A percentile compares a stretch with the other conserved stretches of the same genome.
phyloP scores from a whole-genome alignment of 2,797 vertebrate species.

The Hippopotamyrus pictus region DNA sequence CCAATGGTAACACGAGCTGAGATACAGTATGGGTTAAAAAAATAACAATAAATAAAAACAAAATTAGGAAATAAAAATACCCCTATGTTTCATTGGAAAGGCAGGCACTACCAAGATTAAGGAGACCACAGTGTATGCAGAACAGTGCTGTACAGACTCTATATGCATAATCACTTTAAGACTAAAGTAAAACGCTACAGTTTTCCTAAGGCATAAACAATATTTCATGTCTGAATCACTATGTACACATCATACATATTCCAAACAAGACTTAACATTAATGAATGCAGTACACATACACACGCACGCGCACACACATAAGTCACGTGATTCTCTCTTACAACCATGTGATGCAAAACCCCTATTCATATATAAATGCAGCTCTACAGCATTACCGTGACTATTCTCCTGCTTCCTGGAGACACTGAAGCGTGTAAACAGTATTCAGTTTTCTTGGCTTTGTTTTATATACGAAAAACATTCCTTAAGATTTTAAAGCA shows the following conservation, averaged over 20 bases:
- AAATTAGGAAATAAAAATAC: slow-evolving; percentile 73
- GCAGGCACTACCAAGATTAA: slow-evolving; percentile 99
- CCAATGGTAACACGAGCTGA: slow-evolving; percentile 72
- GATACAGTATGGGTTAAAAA: slow-evolving; percentile 89
- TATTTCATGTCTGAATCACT: slow-evolving; percentile 97
- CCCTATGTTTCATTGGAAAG: slow-evolving; percentile 99
- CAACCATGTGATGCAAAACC: slow-evolving; percentile 73
- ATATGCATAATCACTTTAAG: slow-evolving; percentile 88
- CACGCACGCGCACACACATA: slow-evolving; percentile 25
- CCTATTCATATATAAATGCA: slow-evolving; percentile 91
- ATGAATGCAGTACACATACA: slow-evolving; percentile 99
- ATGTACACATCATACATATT: slow-evolving; percentile 99
- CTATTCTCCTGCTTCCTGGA: slow-evolving; percentile 81
- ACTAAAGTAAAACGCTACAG: slow-evolving; percentile 99
- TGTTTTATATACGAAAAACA: slow-evolving; percentile 98
- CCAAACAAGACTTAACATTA: slow-evolving; percentile 99
- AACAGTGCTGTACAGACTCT: slow-evolving; percentile 97
- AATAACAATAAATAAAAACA: slow-evolving; percentile 71
- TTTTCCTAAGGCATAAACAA: slow-evolving; percentile 99
- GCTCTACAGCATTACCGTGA: slow-evolving; percentile 83
- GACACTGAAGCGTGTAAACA: slow-evolving; percentile 99
- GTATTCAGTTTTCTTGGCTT: slow-evolving; percentile 92
- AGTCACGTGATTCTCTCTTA: slow-evolving; percentile 73
- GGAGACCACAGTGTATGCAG: slow-evolving; percentile 99
- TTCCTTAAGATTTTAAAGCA: slow-evolving; percentile 98